phyloP scores from a whole-genome alignment of 2,888 invertebrate genomes.

The Erannis defoliaria region DNA sequence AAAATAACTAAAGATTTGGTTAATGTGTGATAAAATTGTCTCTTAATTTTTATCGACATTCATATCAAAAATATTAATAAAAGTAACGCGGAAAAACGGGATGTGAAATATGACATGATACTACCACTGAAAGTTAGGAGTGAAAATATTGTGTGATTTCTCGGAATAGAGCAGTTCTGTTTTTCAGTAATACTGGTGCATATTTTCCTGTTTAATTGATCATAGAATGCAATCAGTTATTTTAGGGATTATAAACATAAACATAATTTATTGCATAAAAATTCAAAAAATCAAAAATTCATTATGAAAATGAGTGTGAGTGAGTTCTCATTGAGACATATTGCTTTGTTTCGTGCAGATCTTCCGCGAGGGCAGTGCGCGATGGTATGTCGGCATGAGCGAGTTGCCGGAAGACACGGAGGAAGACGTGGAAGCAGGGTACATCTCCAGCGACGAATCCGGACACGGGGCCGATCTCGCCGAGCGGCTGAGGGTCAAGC shows the following conservation, averaged over 20 bases:
- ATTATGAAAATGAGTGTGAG: not conserved
- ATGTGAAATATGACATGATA: not conserved
- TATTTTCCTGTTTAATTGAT: not conserved
- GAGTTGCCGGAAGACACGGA: constrained; percentile 75
- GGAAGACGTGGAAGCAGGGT: constrained; percentile 75
- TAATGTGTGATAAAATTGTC: not conserved
- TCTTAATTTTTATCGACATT: too few species aligned
- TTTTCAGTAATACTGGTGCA: not conserved
- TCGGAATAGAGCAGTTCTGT: not conserved
- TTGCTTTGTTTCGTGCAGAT: constrained; percentile 53
- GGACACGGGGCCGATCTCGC: constrained; percentile 79
- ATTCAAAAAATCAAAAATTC: not conserved
- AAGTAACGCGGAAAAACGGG: not conserved
- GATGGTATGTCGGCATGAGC: constrained; percentile 77
- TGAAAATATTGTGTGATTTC: not conserved
- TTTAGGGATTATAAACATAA: not conserved
- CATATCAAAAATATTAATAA: too few species aligned
- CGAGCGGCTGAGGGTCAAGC: constrained; percentile 74
- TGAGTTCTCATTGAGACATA: too few species aligned
- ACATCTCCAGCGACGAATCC: constrained; percentile 86
- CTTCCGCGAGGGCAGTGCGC: constrained; percentile 68
- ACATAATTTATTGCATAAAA: too few species aligned
- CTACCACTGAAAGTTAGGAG: not conserved
- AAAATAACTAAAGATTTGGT: too few species aligned
- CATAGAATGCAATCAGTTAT: not conserved